phyloP scores from a whole-genome alignment of 2,888 invertebrate genomes.

The Stenchaetothrips biformis region DNA sequence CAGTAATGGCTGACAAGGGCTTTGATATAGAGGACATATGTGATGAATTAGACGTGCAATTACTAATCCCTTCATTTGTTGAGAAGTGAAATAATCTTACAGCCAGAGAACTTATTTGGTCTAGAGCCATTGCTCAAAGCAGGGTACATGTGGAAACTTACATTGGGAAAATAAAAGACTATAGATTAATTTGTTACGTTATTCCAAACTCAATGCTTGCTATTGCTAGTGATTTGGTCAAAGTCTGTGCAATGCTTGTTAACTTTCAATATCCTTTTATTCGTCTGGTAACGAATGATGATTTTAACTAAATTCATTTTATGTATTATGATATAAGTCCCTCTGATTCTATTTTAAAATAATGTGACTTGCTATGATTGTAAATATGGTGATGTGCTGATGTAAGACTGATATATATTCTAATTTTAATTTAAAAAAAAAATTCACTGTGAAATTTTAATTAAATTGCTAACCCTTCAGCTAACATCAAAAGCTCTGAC shows the following conservation, averaged over 20 bases:
- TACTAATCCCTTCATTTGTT: neutral
- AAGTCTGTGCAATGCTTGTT: neutral
- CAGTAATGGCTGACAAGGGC: neutral
- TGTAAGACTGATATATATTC: too few species aligned
- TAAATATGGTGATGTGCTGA: too few species aligned
- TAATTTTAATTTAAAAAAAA: too few species aligned
- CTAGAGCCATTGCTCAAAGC: neutral
- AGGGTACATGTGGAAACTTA: neutral
- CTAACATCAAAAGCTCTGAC: too few species aligned
- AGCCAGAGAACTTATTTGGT: neutral
- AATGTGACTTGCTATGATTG: too few species aligned
- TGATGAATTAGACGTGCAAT: neutral
- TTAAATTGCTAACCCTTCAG: too few species aligned
- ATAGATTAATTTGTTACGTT: neutral
- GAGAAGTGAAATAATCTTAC: neutral
- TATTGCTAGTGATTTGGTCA: neutral
- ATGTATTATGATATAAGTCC: too few species aligned
- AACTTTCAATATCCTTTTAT: neutral
- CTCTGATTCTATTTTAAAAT: too few species aligned
- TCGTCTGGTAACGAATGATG: too few species aligned
- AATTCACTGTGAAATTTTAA: too few species aligned
- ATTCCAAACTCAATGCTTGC: neutral
- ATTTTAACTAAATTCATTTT: too few species aligned
- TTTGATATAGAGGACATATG: neutral
- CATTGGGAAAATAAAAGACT: neutral